Conservation (phyloP, 1,140 invertebrate genomes). For the Drosophila persimilis region DNA sequence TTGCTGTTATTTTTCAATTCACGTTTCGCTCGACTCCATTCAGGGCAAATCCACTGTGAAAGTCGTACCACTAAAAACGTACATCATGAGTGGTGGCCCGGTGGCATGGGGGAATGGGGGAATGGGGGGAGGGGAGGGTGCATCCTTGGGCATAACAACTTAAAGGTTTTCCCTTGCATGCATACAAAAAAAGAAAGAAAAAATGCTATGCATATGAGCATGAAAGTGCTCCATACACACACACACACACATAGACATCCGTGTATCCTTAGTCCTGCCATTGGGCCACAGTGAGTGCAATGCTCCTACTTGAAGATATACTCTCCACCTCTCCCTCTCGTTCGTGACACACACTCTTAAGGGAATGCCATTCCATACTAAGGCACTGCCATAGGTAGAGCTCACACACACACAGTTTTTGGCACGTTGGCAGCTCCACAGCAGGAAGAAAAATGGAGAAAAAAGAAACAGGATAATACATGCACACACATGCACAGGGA, state of each 20-base stretch:
- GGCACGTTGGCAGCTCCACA: slow-evolving; percentile 54
- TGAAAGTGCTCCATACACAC: slow-evolving; percentile 15
- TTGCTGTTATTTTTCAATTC: slow-evolving; percentile 42
- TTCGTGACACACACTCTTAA: slow-evolving; percentile 70
- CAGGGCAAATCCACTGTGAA: slow-evolving; percentile 60
- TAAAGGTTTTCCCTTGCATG: slow-evolving; percentile 71
- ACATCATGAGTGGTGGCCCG: background rate
- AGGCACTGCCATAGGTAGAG: slow-evolving; percentile 10
- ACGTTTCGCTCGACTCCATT: slow-evolving; percentile 64
- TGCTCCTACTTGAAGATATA: slow-evolving; percentile 70
- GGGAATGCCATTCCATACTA: slow-evolving; percentile 1
- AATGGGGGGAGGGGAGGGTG: too few relatives aligned
- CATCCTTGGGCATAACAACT: slow-evolving; percentile 42
- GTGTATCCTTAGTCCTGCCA: slow-evolving; percentile 33
- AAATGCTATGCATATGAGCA: slow-evolving; percentile 35
- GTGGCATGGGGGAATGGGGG: too few relatives aligned
- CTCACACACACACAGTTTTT: slow-evolving; percentile 49
- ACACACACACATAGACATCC: slow-evolving; percentile 31
- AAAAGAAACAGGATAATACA: slow-evolving; percentile 39
- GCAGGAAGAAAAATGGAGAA: slow-evolving; percentile 26
- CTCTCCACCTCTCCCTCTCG: background rate
- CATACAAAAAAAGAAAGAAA: slow-evolving; percentile 48
- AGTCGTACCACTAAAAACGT: slow-evolving; percentile 49
- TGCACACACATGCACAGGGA: slow-evolving; percentile 9
- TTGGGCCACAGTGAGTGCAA: slow-evolving; percentile 63